A percentile compares a stretch with the other conserved stretches of the same genome.
phyloP scores from a whole-genome alignment of 2,888 invertebrate genomes.

The Caenorhabditis imperialis region DNA sequence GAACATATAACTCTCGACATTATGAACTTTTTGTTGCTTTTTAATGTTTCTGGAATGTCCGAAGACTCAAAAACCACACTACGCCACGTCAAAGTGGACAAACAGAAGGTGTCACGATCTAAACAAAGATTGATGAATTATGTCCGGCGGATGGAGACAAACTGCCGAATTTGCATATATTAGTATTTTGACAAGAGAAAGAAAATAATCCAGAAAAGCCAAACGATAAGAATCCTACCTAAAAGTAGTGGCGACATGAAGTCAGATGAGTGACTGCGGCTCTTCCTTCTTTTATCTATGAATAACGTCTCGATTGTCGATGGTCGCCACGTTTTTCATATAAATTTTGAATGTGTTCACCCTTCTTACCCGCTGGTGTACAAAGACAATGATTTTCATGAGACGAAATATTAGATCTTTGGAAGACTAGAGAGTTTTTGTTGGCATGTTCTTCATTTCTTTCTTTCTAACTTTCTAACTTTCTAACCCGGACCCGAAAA shows the following conservation, averaged over 20 bases:
- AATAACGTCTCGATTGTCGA: slow-evolving; percentile 43
- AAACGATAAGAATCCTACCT: neutral
- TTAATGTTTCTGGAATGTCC: no score
- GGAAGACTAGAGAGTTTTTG: no score
- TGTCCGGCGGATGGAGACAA: slow-evolving; percentile 19
- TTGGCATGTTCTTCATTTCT: no score
- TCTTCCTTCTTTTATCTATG: slow-evolving; percentile 46
- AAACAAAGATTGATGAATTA: slow-evolving; percentile 41
- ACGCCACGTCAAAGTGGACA: no score
- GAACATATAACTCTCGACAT: slow-evolving; percentile 24
- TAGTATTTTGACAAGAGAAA: no score
- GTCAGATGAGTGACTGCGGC: slow-evolving; percentile 20
- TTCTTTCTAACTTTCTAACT: no score
- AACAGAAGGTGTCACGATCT: neutral
- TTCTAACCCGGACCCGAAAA: no score
- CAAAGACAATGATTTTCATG: no score
- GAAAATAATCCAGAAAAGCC: no score
- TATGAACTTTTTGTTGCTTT: slow-evolving; percentile 16
- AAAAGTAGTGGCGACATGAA: slow-evolving; percentile 8
- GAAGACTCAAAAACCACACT: no score
- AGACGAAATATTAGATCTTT: no score
- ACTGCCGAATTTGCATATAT: slow-evolving; percentile 22
- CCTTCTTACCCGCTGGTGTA: neutral
- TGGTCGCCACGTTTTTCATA: slow-evolving; percentile 46
- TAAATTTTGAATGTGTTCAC: slow-evolving; percentile 52